Evolutionary conservation across 2,797 vertebrate species (phyloP), one percentile per base, ranked within the genome.

Genomic region (Poeciliopsis infans): DNA sequence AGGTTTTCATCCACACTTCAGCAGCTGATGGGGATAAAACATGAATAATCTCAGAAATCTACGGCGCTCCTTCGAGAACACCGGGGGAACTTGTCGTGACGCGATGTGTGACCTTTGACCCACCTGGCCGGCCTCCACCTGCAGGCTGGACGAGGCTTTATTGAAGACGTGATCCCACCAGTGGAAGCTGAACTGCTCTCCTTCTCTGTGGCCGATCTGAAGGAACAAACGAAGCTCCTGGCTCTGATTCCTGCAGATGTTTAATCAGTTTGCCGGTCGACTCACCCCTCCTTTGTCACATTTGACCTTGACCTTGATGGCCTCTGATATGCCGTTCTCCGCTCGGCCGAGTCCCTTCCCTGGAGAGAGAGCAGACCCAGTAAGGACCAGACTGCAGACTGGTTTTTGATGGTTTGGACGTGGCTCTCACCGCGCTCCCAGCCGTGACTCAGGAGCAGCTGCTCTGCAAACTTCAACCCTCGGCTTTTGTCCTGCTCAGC

Each of bases 111-210:
- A 51, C 49, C 10, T 20, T 16, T 8, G n/a, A 79, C 80, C 8
- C 33, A 97, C 97, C 95, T 96, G 92, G 43, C 90, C 90, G 0
- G 94, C 85, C 71, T 97, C 95, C 86, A 99, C 97, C 0, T 95
- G 90, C 76, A 99, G 92, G 83, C 93, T 96, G 75, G 97, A 94
- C 0, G 98, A 97, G 0, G 98, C 97, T 82, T 96, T 92, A 81
- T 99, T 98, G 93, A 99, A 99, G 80, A 98, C 94, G 11, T 99
- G 98, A 79, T 97, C 97, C 98, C 98, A 99, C 98, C 98, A 99
- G 83, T 98, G 97, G 92, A 97, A 97, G 64, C 96, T 96, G 92
- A 99, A 99, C 83, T 97, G 96, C 82, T 98, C 97, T 0, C 96
- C 96, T 51, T 96, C 88, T 2, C 96, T 95, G 7, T 99, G 97